A percentile compares a stretch with the other conserved stretches of the same genome.
Evolutionary conservation across 2,113 vertebrate species (phyloP).

Genomic region (Corydoras maculifer): DNA sequence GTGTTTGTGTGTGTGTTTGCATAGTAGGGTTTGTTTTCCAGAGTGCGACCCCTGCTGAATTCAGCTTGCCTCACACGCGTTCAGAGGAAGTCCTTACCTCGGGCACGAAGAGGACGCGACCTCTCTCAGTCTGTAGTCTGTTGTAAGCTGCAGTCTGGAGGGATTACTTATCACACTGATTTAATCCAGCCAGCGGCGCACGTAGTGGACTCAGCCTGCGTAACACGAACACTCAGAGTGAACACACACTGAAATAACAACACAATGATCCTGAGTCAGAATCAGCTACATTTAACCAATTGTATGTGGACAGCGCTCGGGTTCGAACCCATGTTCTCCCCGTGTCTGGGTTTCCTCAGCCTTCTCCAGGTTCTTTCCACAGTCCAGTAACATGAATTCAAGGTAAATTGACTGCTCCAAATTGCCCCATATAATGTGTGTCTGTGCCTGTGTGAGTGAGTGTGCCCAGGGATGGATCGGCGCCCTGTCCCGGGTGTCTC

Average conservation of each 20-base stretch:
- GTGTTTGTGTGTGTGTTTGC: too few species aligned
- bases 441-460: too few species aligned
- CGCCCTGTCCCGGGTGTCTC: too few species aligned
- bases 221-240: background rate
- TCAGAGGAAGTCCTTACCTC: background rate
- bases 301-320: too few species aligned
- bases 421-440: too few species aligned
- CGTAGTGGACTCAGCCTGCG: constrained; percentile 23
- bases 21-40: background rate
- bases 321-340: too few species aligned
- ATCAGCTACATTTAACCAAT: too few species aligned
- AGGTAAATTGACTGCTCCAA: too few species aligned
- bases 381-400: too few species aligned
- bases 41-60: constrained; percentile 6
- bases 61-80: background rate
- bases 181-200: constrained; percentile 54
- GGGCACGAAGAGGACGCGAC: constrained; percentile 47
- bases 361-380: too few species aligned
- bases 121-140: constrained; percentile 48
- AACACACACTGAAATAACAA: background rate
- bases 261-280: background rate
- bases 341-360: too few species aligned
- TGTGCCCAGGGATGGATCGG: too few species aligned
- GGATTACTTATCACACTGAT: constrained; percentile 59
- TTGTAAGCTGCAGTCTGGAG: constrained; percentile 49